Conservation (phyloP, 2,797 vertebrate species). For the Alectoris magna region DNA sequence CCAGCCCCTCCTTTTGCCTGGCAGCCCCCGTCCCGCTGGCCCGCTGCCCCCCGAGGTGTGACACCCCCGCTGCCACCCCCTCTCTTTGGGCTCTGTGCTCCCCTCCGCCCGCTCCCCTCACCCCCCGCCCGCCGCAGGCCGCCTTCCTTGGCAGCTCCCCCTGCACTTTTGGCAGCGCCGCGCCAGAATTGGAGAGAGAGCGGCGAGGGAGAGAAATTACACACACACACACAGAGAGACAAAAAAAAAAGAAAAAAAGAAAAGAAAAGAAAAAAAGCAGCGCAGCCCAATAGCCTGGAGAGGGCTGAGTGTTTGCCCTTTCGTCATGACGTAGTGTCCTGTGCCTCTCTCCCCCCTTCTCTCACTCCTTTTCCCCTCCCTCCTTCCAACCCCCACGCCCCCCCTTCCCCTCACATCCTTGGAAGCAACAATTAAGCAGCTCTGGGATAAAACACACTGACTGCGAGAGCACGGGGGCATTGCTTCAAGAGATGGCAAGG, state of each 20-base stretch:
- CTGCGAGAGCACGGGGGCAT: constrained; percentile 86
- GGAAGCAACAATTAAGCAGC: constrained; percentile 88
- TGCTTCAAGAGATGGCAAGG: constrained; percentile 93
- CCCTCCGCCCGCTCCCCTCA: constrained; percentile 68
- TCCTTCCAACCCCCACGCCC: constrained; percentile 26
- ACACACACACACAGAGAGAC: too few species aligned
- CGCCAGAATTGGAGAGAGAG: constrained; percentile 81
- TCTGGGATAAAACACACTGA: constrained; percentile 94
- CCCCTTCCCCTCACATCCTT: constrained; percentile 80
- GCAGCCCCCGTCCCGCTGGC: background rate
- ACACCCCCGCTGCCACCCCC: background rate
- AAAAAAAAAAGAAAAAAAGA: background rate
- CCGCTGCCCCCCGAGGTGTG: background rate
- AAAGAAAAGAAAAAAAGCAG: background rate
- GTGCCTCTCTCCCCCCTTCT: constrained; percentile 71
- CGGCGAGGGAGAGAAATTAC: constrained; percentile 73
- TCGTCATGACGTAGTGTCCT: constrained; percentile 86
- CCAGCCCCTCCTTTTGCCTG: too few species aligned
- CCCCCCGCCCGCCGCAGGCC: constrained; percentile 68
- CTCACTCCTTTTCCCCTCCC: constrained; percentile 38
- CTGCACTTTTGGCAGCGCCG: constrained; percentile 80
- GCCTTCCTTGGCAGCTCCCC: constrained; percentile 85
- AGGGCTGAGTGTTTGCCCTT: constrained; percentile 82
- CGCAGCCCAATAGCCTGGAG: constrained; percentile 77
- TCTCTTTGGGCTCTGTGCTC: background rate